phyloP scores from a whole-genome alignment of 2,888 invertebrate species.

The Metopia argyrocephala region DNA sequence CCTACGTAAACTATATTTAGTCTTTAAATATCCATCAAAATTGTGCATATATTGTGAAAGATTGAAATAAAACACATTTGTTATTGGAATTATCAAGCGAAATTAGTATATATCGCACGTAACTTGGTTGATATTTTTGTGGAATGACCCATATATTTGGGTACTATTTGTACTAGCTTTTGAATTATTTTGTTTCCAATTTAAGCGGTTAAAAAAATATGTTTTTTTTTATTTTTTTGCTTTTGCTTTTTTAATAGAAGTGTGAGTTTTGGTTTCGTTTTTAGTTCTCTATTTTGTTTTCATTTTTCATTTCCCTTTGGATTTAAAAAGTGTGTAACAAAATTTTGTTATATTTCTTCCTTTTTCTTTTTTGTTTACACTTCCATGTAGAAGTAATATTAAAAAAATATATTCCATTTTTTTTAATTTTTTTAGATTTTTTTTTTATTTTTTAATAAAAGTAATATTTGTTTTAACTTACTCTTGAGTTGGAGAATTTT shows the following conservation, averaged over 20 bases:
- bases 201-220: no score
- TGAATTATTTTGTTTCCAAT: no score
- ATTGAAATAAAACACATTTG: no score
- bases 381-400: no score
- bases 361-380: constrained; percentile 1
- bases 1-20: no score
- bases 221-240: not conserved
- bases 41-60: no score
- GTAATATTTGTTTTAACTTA: constrained; percentile 35
- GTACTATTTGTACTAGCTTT: no score
- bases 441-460: not conserved
- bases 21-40: no score
- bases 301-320: constrained; percentile 34
- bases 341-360: not conserved
- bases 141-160: no score
- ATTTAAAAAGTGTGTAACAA: constrained; percentile 37
- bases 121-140: no score
- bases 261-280: not conserved
- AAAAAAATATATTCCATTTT: constrained; percentile 11
- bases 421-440: not conserved
- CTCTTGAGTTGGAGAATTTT: not conserved
- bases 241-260: not conserved
- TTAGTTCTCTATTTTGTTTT: not conserved
- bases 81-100: no score
- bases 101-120: no score